Evolutionary conservation across 1,140 invertebrate species (phyloP), one percentile per base, ranked within the genome.

Genomic region (Zaprionus capensis): DNA sequence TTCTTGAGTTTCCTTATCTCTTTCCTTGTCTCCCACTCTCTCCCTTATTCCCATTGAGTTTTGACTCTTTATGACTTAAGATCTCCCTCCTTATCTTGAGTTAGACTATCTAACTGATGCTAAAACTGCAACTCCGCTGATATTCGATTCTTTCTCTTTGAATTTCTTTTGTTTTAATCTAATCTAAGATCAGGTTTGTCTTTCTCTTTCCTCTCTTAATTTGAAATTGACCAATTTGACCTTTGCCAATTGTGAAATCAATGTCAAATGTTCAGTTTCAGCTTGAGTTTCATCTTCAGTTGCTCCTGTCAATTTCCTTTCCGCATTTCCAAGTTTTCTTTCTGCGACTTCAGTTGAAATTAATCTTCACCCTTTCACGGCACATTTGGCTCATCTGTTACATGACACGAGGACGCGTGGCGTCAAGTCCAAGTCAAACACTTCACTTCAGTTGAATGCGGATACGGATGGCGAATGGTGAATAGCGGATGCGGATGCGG

Each of bases 311-410:
- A 17, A 9, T 44, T 17, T n/a, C 38, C 38, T 41, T 44, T n/a
- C 20, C 41, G 14, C 5, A 6, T 46, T 17, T 17, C n/a, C 5
- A 34, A 34, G 31, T 34, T 34, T 3, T 22, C 20, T 5, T 9
- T 14, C 4, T 5, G 22, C 4, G 46, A 17, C 46, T 51, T 17
- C 31, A 58, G 24, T 38, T 71, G 22, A 65, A 76, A 76, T 76
- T 76, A 76, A 76, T 76, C 73, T 76, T 71, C 22, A 72, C 74
- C 75, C 70, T 68, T 73, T 73, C 38, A 56, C 57, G 58, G 59
- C 71, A 55, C 53, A 68, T 61, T 62, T 62, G 46, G 58, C 75
- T 73, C 41, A 73, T 77, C 63, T 77, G 75, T 77, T 73, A 77
- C 71, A 73, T 49, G 75, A 77, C 75, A 77, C 26, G 36, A 67